Evolutionary conservation across 2,888 invertebrate genomes (phyloP), one percentile per base, ranked within the genome.

Genomic region (Melangyna quadrimaculata): DNA sequence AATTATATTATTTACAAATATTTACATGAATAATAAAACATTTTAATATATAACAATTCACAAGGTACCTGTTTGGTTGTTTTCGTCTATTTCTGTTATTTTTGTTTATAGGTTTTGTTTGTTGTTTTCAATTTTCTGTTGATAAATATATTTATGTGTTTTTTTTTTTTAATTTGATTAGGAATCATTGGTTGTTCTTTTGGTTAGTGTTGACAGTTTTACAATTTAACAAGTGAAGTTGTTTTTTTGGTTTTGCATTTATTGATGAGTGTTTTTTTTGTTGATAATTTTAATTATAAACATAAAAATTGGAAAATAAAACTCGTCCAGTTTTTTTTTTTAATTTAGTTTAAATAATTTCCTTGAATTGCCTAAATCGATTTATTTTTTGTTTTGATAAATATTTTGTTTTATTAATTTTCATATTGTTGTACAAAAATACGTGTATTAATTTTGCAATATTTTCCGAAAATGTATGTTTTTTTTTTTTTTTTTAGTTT

Each of bases 351-450:
- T 8, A 67, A 67, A 51, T n/a, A 67, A 51, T 53, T 35, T 63
- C 32, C 22, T 74, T 57, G 57, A 84, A 78, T 70, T 81, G 78
- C 77, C 81, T 86, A 81, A 78, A 86, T 37, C 45, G 22, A 67
- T 59, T 74, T 43, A 6, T 43, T 71, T 45, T 43, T 48, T 24
- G 17, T 53, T 53, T 55, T 32, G 10, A 29, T 59, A 59, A 59
- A 59, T 59, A 59, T 27, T 3, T 27, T 4, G n/a, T n/a, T n/a
- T n/a, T 65, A 51, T 69, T 24, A 24, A 29, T 59, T 78, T 70
- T 51, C 43, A 69, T 51, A 70, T 80, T 86, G 55, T 78, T 86
- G 86, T 84, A 84, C 84, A 84, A 84, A 84, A 84, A 84, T 84
- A 84, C 75, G 75, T 84, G 75, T 84, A 71, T 84, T 75, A 79